Conservation (phyloP, 2,888 invertebrate species). For the Ochlodes sylvanus region DNA sequence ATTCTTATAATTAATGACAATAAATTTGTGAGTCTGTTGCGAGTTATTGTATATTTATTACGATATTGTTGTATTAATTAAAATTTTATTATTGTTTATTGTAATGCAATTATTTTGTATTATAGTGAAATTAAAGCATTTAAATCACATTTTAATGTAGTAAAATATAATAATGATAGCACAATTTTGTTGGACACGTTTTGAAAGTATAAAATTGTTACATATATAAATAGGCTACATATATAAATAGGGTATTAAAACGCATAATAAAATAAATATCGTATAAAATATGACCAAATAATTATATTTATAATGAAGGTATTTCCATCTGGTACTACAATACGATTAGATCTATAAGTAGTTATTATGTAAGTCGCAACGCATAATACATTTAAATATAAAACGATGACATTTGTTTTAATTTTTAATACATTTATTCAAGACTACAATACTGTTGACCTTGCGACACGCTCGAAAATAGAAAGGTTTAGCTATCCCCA, state of each 20-base stretch:
- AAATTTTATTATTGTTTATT: constrained; percentile 35
- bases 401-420: constrained; percentile 5
- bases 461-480: too few relatives aligned
- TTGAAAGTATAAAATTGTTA: constrained; percentile 18
- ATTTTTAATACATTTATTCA: too few relatives aligned
- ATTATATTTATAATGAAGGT: constrained; percentile 34
- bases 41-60: constrained; percentile 6
- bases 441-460: too few relatives aligned
- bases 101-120: constrained; percentile 26
- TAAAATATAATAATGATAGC: constrained; percentile 16
- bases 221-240: constrained; percentile 2
- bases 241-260: too few relatives aligned
- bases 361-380: constrained; percentile 50
- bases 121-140: constrained; percentile 30
- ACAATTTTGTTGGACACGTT: constrained; percentile 28
- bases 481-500: too few relatives aligned
- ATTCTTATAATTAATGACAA: constrained; percentile 21
- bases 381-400: constrained; percentile 58
- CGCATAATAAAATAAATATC: constrained; percentile 15
- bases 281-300: constrained; percentile 37
- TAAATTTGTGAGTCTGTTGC: constrained; percentile 5
- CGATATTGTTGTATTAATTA: constrained; percentile 29
- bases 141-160: constrained; percentile 31
- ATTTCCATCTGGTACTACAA: constrained; percentile 34
- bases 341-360: constrained; percentile 45